These are phyloP conservation scores for Polypterus senegalus DNA, from an alignment of 2,113 vertebrate species.

Conservation along the genomic window DNA sequence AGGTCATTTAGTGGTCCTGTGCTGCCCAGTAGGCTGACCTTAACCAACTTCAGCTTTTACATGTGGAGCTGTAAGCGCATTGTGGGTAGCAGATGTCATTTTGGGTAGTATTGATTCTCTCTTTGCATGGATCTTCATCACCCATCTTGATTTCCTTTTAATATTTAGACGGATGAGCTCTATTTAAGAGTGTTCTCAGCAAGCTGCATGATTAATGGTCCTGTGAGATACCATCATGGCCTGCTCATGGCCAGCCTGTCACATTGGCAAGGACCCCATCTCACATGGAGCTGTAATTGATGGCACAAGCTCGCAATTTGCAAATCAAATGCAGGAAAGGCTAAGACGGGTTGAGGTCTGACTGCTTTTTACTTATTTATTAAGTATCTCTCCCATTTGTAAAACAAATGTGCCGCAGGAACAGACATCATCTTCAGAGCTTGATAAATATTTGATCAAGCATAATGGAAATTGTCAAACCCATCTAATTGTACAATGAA, in stretches of 20 bases:
- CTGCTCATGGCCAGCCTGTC: constrained; percentile 67
- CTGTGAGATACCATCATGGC: constrained; percentile 62
- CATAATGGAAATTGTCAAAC: constrained; percentile 99
- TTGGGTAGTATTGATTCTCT: constrained; percentile 1
- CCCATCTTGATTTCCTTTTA: constrained; percentile 42
- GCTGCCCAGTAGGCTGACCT: too few species aligned
- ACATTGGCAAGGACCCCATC: constrained; percentile 50
- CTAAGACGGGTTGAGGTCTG: constrained; percentile 48
- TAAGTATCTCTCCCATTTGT: constrained; percentile 64
- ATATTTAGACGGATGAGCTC: constrained; percentile 76
- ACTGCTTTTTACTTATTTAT: constrained; percentile 48
- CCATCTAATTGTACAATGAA: constrained; percentile 90
- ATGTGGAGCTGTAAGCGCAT: too few species aligned
- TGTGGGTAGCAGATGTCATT: not conserved
- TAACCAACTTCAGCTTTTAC: too few species aligned
- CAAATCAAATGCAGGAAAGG: constrained; percentile 79
- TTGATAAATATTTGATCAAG: constrained; percentile 99
- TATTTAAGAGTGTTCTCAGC: constrained; percentile 69
- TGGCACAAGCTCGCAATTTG: constrained; percentile 73
- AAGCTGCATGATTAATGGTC: constrained; percentile 77
- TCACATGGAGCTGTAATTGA: constrained; percentile 70
- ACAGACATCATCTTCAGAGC: constrained; percentile 84
- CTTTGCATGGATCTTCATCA: constrained; percentile 9
- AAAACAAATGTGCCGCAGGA: constrained; percentile 78
- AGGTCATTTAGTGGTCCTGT: too few species aligned